Evolutionary conservation across 1,140 invertebrate species (phyloP).

Genomic region (Magallana angulata): DNA sequence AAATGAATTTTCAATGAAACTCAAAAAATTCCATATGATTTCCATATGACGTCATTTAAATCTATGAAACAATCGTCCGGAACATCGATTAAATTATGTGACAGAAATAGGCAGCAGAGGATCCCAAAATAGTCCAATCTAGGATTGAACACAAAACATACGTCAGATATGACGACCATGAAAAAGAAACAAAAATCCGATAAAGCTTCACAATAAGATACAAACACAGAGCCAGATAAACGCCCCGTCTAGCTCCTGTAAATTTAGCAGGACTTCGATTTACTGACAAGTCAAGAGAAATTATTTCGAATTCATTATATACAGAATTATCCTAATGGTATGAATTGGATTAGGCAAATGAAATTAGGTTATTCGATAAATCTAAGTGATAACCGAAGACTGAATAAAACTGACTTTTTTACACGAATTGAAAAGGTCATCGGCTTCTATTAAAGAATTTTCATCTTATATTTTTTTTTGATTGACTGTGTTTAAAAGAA

Average conservation of each 20-base stretch:
- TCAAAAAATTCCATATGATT: not conserved
- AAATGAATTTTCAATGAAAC: not conserved
- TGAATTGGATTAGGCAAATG: not conserved
- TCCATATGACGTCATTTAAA: not conserved
- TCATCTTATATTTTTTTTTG: too few species aligned
- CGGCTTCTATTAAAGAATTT: too few species aligned
- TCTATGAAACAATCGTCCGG: not conserved
- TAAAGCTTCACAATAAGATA: not conserved
- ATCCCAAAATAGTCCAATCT: not conserved
- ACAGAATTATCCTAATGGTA: constrained; percentile 18
- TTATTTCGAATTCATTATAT: constrained; percentile 4
- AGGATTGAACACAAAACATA: not conserved
- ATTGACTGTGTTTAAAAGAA: too few species aligned
- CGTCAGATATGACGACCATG: not conserved
- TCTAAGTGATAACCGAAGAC: too few species aligned
- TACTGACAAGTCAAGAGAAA: not conserved
- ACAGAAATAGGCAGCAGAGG: not conserved
- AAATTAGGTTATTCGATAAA: not conserved
- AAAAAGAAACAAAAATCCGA: not conserved
- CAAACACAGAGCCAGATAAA: not conserved
- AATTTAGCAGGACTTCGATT: not conserved
- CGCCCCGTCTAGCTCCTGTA: not conserved
- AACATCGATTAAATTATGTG: not conserved
- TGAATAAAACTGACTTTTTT: too few species aligned
- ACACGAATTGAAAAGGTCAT: too few species aligned